A percentile compares a stretch with the other conserved stretches of the same genome.
phyloP scores from a whole-genome alignment of 2,888 invertebrate species.

The Dioctria rufipes region DNA sequence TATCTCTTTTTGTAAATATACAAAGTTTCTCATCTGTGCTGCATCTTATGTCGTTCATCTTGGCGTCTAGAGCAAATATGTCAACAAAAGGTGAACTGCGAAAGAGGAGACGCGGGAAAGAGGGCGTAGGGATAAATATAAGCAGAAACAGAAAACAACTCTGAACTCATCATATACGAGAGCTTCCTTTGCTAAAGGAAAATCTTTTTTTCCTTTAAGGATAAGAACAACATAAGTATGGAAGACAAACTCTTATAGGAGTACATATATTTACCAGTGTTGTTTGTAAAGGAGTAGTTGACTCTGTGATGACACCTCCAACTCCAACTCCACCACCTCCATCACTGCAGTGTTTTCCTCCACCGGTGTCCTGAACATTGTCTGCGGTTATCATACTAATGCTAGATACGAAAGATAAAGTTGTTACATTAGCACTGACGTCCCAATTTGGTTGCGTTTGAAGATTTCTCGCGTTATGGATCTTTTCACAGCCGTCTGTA shows the following conservation, averaged over 20 bases:
- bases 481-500: constrained; percentile 42
- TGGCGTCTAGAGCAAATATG: not conserved
- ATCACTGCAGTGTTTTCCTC: constrained; percentile 63
- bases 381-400: constrained; percentile 16
- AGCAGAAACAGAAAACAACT: not conserved
- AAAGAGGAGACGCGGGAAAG: too few relatives aligned
- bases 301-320: constrained; percentile 60
- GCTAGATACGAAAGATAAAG: constrained; percentile 41
- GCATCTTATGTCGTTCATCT: constrained; percentile 25
- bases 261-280: constrained; percentile 78
- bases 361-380: constrained; percentile 60
- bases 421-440: constrained; percentile 21
- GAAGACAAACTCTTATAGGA: not conserved
- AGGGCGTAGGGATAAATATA: constrained; percentile 14
- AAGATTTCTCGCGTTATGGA: constrained; percentile 37
- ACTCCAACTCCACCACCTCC: constrained; percentile 63
- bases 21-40: constrained; percentile 24
- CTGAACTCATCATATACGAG: not conserved
- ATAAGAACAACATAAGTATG: constrained; percentile 20
- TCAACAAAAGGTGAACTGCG: constrained; percentile 10
- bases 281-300: constrained; percentile 73
- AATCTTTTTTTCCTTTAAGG: constrained; percentile 20
- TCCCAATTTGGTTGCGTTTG: constrained; percentile 33
- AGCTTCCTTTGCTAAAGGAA: constrained; percentile 14
- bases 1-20: constrained; percentile 7